phyloP scores from a whole-genome alignment of 2,797 vertebrate species.

The Toxotes lorentzi region DNA sequence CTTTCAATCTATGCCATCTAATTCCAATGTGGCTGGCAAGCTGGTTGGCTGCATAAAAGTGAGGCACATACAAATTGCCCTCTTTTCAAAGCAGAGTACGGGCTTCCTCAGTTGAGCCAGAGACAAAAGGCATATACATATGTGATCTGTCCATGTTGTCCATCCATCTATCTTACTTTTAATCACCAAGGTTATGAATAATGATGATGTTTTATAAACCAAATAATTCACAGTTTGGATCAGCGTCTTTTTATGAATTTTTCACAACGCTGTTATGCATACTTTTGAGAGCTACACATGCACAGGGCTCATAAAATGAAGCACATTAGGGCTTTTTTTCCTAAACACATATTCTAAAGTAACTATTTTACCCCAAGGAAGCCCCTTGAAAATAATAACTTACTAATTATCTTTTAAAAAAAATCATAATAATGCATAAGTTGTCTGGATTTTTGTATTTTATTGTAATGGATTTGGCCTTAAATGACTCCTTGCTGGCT shows the following conservation, averaged over 20 bases:
- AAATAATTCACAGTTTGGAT: slow-evolving; percentile 42
- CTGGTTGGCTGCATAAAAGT: slow-evolving; percentile 71
- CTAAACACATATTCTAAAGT: slow-evolving; percentile 5
- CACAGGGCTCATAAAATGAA: slow-evolving; percentile 30
- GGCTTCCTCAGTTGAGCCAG: slow-evolving; percentile 39
- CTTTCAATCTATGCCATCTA: slow-evolving; percentile 78
- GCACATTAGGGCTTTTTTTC: slow-evolving; percentile 1
- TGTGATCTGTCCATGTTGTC: background rate
- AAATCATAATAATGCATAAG: slow-evolving; percentile 25
- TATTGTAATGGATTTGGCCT: slow-evolving; percentile 39
- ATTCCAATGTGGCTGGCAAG: slow-evolving; percentile 57
- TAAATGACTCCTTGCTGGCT: slow-evolving; percentile 20
- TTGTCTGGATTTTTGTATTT: slow-evolving; percentile 24
- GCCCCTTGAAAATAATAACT: slow-evolving; percentile 15
- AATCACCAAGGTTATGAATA: slow-evolving; percentile 17
- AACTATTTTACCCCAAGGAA: slow-evolving; percentile 20
- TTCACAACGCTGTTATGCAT: slow-evolving; percentile 21
- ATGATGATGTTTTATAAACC: slow-evolving; percentile 20
- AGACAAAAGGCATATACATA: slow-evolving; percentile 38
- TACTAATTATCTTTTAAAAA: background rate
- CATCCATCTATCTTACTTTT: background rate
- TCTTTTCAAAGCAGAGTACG: slow-evolving; percentile 46
- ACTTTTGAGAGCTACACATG: slow-evolving; percentile 12
- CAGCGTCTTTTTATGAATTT: background rate
- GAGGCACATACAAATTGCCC: slow-evolving; percentile 70